Evolutionary conservation across 2,113 vertebrate genomes (phyloP).

Genomic region (Carettochelys insculpta): DNA sequence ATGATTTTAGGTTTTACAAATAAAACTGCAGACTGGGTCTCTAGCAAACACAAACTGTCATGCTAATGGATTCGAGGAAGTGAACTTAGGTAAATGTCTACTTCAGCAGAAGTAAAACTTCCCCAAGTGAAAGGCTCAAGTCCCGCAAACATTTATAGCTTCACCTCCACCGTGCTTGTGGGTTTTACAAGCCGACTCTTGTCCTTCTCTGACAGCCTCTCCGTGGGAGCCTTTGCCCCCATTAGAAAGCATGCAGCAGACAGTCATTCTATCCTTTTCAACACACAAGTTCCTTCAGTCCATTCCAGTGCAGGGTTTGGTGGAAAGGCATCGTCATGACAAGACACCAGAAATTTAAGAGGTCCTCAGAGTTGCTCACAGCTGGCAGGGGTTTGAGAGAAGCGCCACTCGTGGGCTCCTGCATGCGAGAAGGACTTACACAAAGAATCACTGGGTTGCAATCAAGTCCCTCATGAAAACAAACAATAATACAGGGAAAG

Average conservation of each 20-base stretch:
- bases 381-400: not conserved
- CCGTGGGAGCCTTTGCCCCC: not conserved
- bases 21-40: constrained; percentile 12
- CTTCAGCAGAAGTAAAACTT: constrained; percentile 36
- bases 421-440: no score
- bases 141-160: constrained; percentile 22
- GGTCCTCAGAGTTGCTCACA: not conserved
- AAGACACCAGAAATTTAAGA: fast-evolving
- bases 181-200: constrained; percentile 27
- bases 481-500: not conserved
- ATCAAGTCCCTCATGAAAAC: not conserved
- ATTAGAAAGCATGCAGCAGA: not conserved
- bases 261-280: not conserved
- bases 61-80: not conserved
- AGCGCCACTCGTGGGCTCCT: not conserved
- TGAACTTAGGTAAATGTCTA: constrained; percentile 17
- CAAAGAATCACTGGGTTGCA: not conserved
- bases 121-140: not conserved
- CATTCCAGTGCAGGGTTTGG: not conserved
- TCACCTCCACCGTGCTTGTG: fast-evolving
- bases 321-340: not conserved
- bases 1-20: constrained; percentile 39
- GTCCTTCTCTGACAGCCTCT: not conserved
- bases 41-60: constrained; percentile 21
- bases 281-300: not conserved